These are phyloP conservation scores for Fistularia tabacaria DNA, from an alignment of 2,797 vertebrate species.

Conservation along the genomic window DNA sequence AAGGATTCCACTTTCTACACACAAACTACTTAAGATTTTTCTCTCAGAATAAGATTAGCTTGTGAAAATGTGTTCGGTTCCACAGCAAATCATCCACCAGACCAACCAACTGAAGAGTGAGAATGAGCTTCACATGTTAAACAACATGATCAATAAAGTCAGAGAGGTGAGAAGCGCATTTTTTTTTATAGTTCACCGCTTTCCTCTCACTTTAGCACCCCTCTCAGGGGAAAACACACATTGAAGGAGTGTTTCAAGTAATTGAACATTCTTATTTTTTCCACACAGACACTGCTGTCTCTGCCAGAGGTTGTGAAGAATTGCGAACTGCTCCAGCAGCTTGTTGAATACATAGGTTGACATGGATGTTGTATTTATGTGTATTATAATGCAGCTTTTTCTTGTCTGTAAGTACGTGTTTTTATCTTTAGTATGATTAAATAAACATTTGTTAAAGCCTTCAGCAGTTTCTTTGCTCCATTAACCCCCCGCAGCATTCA, in stretches of 20 bases:
- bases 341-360: conserved; percentile 72
- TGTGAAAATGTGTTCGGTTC: too few species aligned
- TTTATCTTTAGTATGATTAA: conserved; percentile 14
- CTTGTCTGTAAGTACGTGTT: conserved; percentile 4
- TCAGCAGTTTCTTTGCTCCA: background rate
- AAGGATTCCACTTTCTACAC: background rate
- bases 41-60: conserved; percentile 1
- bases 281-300: conserved; percentile 66
- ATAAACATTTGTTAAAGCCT: conserved; percentile 2
- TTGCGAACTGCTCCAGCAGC: conserved; percentile 64
- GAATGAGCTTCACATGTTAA: conserved; percentile 73
- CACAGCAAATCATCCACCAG: conserved; percentile 73
- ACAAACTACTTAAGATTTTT: background rate
- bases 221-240: too few species aligned
- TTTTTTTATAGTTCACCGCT: background rate
- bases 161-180: conserved; percentile 64
- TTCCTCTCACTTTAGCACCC: too few species aligned
- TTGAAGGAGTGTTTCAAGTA: too few species aligned
- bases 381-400: conserved; percentile 4
- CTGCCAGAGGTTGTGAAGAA: conserved; percentile 64
- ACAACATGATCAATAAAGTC: conserved; percentile 69
- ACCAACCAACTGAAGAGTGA: conserved; percentile 74
- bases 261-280: conserved; percentile 5
- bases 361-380: conserved; percentile 35
- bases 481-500: too few species aligned